phyloP scores from a whole-genome alignment of 2,797 vertebrate genomes.

The Intellagama lesueurii region DNA sequence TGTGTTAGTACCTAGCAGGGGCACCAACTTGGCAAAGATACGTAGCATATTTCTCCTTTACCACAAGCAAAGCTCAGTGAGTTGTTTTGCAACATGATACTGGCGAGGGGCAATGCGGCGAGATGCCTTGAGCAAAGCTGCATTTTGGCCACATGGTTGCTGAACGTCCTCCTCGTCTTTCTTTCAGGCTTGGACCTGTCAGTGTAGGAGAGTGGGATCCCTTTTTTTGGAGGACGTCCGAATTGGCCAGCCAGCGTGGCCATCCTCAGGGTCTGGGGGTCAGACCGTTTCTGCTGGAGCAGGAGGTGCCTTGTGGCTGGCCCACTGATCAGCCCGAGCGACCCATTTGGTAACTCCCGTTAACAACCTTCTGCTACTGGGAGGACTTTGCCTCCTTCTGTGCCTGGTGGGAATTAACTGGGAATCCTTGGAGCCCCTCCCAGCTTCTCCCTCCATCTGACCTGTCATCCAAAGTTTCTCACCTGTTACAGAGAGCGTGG shows the following conservation, averaged over 20 bases:
- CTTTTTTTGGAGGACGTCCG: no score
- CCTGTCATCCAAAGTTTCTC: conserved; percentile 38
- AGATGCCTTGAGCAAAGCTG: not conserved
- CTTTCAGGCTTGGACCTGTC: not conserved
- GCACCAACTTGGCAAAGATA: not conserved
- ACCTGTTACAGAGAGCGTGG: conserved; percentile 90
- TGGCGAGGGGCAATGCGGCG: no score
- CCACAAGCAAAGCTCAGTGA: not conserved
- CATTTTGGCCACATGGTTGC: not conserved
- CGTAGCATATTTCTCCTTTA: not conserved
- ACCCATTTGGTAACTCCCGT: no score
- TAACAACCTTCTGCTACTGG: no score
- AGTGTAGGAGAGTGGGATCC: no score
- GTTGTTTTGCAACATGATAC: not conserved
- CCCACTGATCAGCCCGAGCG: no score
- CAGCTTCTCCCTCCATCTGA: not conserved
- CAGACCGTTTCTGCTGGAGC: no score
- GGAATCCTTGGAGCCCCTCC: not conserved
- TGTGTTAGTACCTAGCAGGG: conserved; percentile 45
- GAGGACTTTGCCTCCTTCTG: not conserved
- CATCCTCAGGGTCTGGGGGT: no score
- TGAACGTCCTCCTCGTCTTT: not conserved
- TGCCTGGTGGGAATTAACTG: not conserved
- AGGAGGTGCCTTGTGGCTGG: no score
- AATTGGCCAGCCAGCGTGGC: no score